Base-by-base conservation (phyloP, 2,888 invertebrate genomes). In the Drosophila neoperkinsi region DNA sequence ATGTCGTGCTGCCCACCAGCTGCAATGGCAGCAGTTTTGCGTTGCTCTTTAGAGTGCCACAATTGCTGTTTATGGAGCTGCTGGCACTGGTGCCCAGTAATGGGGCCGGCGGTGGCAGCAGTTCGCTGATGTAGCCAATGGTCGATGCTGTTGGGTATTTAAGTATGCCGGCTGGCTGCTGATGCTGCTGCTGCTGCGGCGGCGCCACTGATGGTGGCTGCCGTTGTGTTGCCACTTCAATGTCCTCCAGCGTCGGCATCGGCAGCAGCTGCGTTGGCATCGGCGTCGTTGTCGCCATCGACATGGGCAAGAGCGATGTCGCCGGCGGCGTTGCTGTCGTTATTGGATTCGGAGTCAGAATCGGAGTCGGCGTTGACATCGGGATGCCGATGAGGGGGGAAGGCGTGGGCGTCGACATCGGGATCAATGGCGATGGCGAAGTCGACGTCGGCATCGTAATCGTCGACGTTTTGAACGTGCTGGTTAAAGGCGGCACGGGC, bases 181-280 rank as follows among this genome's bases (percentile, higher is more conserved):
- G 25, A 25, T 25, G 82, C 46, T 58, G 82, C 62, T 77, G 80
- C 67, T 65, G 82, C 41, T 71, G 82, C 46, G 49, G 57, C 34
- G 50, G 57, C 46, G 16, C 25, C 16, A 56, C 38, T 38, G 38
- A 46, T 68, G 64, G 46, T 9, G 50, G 51, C 16, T 58, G 71
- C 6, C 73, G 83, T 21, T 79, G 73, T 38, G 71, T 77, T 53
- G 90, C 85, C 49, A 88, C 90, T 79, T 92, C 91, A 77, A 92
- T 92, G 62, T 91, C 92, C 81, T 92, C 91, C 66, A 91, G 76
- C 58, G 91, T 88, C 16, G 91, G 91, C 91, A 91, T 91, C 46
- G 91, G 91, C 61, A 92, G 69, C 49, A 91, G 77, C 38, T 91
- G 92, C 36, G 91, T 84, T 43, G 81, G 71, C 68, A 78, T 36